These are phyloP conservation scores for Chalcosyrphus nemorum DNA, from an alignment of 2,888 invertebrate genomes.

Conservation along the genomic window DNA sequence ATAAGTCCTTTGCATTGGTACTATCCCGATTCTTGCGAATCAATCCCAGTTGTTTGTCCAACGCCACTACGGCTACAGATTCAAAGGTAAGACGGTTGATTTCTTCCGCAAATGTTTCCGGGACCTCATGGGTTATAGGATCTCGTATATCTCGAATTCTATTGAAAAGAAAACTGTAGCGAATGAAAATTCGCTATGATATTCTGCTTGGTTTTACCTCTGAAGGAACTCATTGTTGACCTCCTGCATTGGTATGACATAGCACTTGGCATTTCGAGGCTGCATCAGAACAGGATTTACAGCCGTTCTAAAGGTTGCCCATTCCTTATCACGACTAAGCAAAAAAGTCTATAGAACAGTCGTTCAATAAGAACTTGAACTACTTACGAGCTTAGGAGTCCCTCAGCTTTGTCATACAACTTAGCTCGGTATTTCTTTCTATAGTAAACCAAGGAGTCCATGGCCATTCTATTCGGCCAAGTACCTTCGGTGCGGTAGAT, in stretches of 20 bases:
- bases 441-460: constrained; percentile 81
- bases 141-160: constrained; percentile 79
- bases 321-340: constrained; percentile 85
- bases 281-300: constrained; percentile 87
- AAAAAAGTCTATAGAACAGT: constrained; percentile 49
- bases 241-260: constrained; percentile 83
- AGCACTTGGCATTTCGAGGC: constrained; percentile 84
- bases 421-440: constrained; percentile 75
- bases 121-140: constrained; percentile 78
- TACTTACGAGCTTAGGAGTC: constrained; percentile 71
- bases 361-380: background rate
- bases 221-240: constrained; percentile 82
- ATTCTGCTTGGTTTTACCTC: constrained; percentile 74
- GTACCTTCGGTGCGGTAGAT: constrained; percentile 82
- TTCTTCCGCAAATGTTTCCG: constrained; percentile 82
- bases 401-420: constrained; percentile 67
- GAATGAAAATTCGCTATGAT: background rate
- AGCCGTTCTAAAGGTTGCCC: constrained; percentile 86
- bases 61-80: constrained; percentile 82
- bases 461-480: constrained; percentile 81
- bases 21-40: constrained; percentile 75
- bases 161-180: background rate
- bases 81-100: constrained; percentile 85
- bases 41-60: constrained; percentile 79
- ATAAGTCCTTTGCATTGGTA: constrained; percentile 73